Base-by-base conservation (phyloP, 64 coral and sea anemone genomes). In the Anthopleura sola region DNA sequence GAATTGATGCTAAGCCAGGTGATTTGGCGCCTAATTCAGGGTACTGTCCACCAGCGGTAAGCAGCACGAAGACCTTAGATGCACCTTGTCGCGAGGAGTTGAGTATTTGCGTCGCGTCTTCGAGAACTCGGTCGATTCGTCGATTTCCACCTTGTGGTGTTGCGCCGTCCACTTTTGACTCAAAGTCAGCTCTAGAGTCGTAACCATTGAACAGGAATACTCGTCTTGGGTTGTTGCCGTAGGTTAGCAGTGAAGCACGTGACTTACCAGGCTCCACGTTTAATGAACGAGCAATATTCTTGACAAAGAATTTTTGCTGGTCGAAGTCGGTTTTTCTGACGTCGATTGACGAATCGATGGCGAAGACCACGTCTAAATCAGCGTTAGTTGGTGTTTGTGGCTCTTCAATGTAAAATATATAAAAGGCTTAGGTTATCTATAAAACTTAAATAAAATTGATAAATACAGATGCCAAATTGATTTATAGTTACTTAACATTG, bases 251-350 rank as follows among this genome's bases (percentile, higher is more conserved):
- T 32, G 88, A 57, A 68, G 28, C 55, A 62, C 55, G 60, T 37
- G 54, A 90, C 58, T 86, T 86, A 17, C 56, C 51, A 46, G 93
- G 88, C 10, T 84, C 81, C 6, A 94, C 86, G 68, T 90, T 56
- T 51, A 94, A 74, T 32, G 86, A 87, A 28, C 86, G 83, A 28
- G 93, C 88, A 32, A 90, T 60, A 7, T 49, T 75, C 71, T 94
- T 94, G 6, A 94, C 85, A 55, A 94, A 85, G 39, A 32, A 29
- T n/a, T 94, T 94, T 86, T 94, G 37, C n/a, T 33, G 86, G 36
- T 90, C 86, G 64, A 90, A 90, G 13, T 87, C 60, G 21, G 82
- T 32, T 18, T 60, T 55, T 29, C 68, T 90, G 50, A 90, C 85
- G 24, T 37, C 71, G 76, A 57, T 19, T 3, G 55, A 62, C 40